These are phyloP conservation scores for Cylas formicarius DNA, from an alignment of 1,140 invertebrate species.

Conservation along the genomic window DNA sequence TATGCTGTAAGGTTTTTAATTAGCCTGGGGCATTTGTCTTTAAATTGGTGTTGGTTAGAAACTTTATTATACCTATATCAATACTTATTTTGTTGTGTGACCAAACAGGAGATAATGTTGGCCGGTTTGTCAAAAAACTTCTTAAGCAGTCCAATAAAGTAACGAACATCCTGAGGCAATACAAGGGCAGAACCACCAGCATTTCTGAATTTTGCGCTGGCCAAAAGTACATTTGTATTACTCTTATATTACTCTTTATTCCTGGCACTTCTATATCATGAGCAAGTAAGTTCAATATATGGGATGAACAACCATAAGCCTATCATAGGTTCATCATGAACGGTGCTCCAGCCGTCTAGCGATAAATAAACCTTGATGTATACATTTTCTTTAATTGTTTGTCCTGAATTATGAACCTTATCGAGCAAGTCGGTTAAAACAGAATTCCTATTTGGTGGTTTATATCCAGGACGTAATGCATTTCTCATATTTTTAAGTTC, in stretches of 20 bases:
- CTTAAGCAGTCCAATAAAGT: not conserved
- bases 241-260: not conserved
- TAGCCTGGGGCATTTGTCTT: no score
- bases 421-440: conserved; percentile 5
- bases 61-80: not conserved
- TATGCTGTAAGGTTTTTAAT: no score
- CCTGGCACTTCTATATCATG: not conserved
- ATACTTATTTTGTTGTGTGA: conserved; percentile 6
- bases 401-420: conserved; percentile 4
- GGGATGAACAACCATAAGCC: not conserved
- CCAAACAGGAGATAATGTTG: conserved; percentile 8
- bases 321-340: conserved; percentile 8
- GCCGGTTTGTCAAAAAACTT: no score
- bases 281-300: not conserved
- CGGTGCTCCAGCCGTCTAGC: conserved; percentile 9
- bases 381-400: conserved; percentile 10
- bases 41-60: not conserved
- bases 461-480: conserved; percentile 11
- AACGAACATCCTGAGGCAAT: conserved; percentile 2
- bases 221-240: conserved; percentile 2
- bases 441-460: conserved; percentile 7
- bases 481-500: conserved; percentile 8
- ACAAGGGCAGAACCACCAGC: conserved; percentile 2
- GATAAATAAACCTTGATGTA: conserved; percentile 7
- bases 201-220: not conserved